Base-by-base conservation (phyloP, 1,140 invertebrate species). In the Bacillus rossius region DNA sequence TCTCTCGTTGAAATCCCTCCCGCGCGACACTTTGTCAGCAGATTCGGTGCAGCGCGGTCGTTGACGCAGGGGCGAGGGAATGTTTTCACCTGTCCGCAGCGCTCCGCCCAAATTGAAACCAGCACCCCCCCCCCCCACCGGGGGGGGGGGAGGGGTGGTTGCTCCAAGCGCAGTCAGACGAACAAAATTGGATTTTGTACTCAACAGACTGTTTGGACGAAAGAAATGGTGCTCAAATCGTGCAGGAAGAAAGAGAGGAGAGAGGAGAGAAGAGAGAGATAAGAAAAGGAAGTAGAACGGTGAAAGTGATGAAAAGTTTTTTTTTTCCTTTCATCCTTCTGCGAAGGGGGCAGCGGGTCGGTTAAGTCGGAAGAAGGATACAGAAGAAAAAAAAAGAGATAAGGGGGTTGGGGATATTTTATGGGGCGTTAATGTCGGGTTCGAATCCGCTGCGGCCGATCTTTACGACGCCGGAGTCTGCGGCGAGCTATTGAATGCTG, bases 131-230 rank as follows among this genome's bases (percentile, higher is more conserved):
- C 5, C 29, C 29, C 29, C 5, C 5, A 7, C 10, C 29, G 29
- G 29, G 29, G 29, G 10, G 29, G 29, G 4, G 29, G 29, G 29
- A 34, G 10, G 29, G 10, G 29, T 4, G 29, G 29, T 34, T 10
- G 29, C 5, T 10, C 29, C 29, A 34, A 10, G 17, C 43, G 19
- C 34, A 38, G 25, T 20, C 52, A 54, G 52, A 54, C 52, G 41
- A 22, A 54, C 52, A 54, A 54, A 54, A 54, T 54, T 54, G 52
- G 52, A 54, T 54, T 54, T 54, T 54, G 52, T 54, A 54, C 52
- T 23, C 52, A 17, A 50, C 48, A 50, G 16, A 50, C 48, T 50
- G 48, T 26, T 29, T 50, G 48, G 25, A 16, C 25, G 26, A 34
- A 34, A 34, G 29, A 34, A 34, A 34, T 10, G 7, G 48, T 23